Evolutionary conservation across 1,140 invertebrate species (phyloP).

Genomic region (Triops longicaudatus): DNA sequence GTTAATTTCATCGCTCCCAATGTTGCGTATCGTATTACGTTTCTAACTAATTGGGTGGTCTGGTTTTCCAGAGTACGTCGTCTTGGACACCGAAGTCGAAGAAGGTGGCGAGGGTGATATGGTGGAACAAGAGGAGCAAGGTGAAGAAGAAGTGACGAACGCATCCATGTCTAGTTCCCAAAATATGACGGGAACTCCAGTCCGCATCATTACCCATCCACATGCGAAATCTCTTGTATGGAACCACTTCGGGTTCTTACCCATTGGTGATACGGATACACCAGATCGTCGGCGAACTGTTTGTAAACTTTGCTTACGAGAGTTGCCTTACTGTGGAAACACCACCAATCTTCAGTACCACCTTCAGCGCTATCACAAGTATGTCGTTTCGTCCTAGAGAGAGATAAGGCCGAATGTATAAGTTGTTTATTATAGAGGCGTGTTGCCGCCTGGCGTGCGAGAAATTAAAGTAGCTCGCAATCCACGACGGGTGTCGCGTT

Average conservation of each 20-base stretch:
- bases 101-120: background rate
- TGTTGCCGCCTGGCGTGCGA: conserved; percentile 22
- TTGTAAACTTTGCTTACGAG: conserved; percentile 24
- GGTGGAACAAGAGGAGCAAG: background rate
- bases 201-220: conserved; percentile 27
- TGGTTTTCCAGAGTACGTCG: background rate
- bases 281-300: conserved; percentile 26
- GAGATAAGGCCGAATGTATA: background rate
- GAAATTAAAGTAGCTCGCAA: conserved; percentile 23
- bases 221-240: conserved; percentile 28
- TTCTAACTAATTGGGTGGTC: too few relatives aligned
- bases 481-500: conserved; percentile 21
- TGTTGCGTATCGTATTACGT: too few relatives aligned
- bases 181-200: conserved; percentile 9
- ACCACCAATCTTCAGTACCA: conserved; percentile 29
- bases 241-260: conserved; percentile 29
- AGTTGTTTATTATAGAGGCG: background rate
- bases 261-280: conserved; percentile 27
- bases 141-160: background rate
- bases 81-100: background rate
- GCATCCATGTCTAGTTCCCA: background rate
- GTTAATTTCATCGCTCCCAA: too few relatives aligned
- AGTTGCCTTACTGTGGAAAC: conserved; percentile 29
- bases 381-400: background rate
- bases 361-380: conserved; percentile 26